These are phyloP conservation scores for Neelides folsomi DNA, from an alignment of 2,888 invertebrate genomes.

Conservation along the genomic window DNA sequence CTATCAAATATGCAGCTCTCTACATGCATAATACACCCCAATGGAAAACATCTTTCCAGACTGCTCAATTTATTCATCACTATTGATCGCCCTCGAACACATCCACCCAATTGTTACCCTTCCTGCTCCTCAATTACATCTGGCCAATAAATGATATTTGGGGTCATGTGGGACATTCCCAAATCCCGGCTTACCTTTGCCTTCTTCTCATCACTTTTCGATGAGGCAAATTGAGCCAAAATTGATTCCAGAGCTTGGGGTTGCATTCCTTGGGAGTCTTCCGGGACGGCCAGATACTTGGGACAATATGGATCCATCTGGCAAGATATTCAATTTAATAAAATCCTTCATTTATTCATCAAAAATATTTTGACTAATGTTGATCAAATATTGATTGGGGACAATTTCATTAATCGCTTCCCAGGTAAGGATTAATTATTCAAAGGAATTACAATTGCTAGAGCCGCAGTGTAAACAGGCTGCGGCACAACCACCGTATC, in stretches of 20 bases:
- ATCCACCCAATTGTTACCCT: too few relatives aligned
- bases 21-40: too few relatives aligned
- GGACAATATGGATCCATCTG: slow-evolving; percentile 56
- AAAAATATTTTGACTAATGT: slow-evolving; percentile 3
- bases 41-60: too few relatives aligned
- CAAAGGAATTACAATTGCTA: slow-evolving; percentile 52
- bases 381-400: too few relatives aligned
- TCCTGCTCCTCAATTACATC: too few relatives aligned
- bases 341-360: background rate
- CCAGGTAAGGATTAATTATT: slow-evolving; percentile 2
- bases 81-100: too few relatives aligned
- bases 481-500: slow-evolving; percentile 57
- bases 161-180: too few relatives aligned
- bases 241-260: slow-evolving; percentile 48
- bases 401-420: too few relatives aligned
- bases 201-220: slow-evolving; percentile 38
- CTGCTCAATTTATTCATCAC: too few relatives aligned
- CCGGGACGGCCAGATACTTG: slow-evolving; percentile 52
- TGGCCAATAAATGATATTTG: too few relatives aligned
- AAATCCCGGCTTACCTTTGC: slow-evolving; percentile 46
- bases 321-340: slow-evolving; percentile 32
- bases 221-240: slow-evolving; percentile 41
- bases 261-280: slow-evolving; percentile 54
- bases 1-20: too few relatives aligned
- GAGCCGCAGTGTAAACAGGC: slow-evolving; percentile 57